Base-by-base conservation (phyloP, 1,140 invertebrate genomes). In the Chironomus tepperi region DNA sequence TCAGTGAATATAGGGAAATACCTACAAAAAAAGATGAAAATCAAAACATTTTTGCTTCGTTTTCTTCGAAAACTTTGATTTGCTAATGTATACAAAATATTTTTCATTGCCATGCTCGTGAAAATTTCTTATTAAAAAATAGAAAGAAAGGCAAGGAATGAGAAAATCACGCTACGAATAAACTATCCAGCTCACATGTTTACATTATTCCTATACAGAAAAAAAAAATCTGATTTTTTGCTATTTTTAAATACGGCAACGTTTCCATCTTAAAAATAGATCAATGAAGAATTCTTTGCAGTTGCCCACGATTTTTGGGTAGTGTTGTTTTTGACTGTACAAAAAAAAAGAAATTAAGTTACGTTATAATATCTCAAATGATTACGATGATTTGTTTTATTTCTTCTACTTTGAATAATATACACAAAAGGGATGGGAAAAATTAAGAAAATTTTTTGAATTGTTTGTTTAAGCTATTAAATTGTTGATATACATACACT, bases 181-280 rank as follows among this genome's bases (percentile, higher is more conserved):
- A 57, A 57, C 47, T 57, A 57, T 57, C 47, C 47, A 57, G 47
- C 12, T 57, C 47, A 57, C n/a, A 57, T 57, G 47, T 57, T 57
- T 57, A 57, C 47, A n/a, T 57, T 57, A 57, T 57, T 57, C 5
- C 24, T 15, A n/a, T n/a, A 57, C 47, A 57, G 47, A 57, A 57
- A 57, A n/a, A 57, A 57, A 47, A 47, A 57, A 57, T 15, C 47
- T 57, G 10, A 57, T n/a, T 15, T 57, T 34, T 34, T 34, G 24
- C 24, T 34, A 57, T 57, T 57, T 57, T 57, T 57, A 57, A 15
- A 12, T 57, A n/a, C 47, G 47, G 47, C 47, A n/a, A 57, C 47
- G 47, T 57, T 57, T 57, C n/a, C 12, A 5, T 57, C 12, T 12
- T 57, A 57, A 57, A 57, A 57, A 12, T 57, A 57, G 47, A 57